Base-by-base conservation (phyloP, 2,113 vertebrate species). In the Clarias gariepinus region DNA sequence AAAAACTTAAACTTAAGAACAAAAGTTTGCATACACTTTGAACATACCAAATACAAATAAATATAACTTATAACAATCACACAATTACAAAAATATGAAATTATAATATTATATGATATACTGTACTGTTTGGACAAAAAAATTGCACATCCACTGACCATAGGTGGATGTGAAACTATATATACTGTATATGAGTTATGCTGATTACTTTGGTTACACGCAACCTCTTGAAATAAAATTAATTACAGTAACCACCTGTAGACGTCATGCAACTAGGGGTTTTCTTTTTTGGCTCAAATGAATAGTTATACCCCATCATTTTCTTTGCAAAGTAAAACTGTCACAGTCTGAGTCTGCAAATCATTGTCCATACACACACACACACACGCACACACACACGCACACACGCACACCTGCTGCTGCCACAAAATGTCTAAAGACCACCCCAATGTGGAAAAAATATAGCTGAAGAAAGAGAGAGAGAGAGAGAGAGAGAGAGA, bases 381-480 rank as follows among this genome's bases (percentile, higher is more conserved):
- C 64, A 66, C 64, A 66, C n/a, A 28, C 25, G n/a, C 81, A 60
- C 71, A 69, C 77, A 77, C 82, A 83, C 78, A 61, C 82, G 78
- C 82, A 87, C 82, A 85, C 33, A 78, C 28, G 41, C 64, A 61
- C 87, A 84, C 84, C 87, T 86, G 87, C 89, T 88, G 30, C 52
- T 76, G 12, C 69, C 21, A 28, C 58, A 41, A 77, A 81, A 86
- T 53, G 60, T 69, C 36, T 66, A 15, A 85, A 30, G 87, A 90
- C 85, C 85, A 87, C 89, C 83, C 71, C 74, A 53, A 68, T 66
- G 52, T 83, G 71, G 47, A 74, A 85, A 85, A 18, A 57, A 21
- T 52, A 85, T 68, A 41, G 66, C 63, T 80, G 81, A 28, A 36
- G 41, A 66, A 64, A 41, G 8, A n/a, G 25, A 64, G 61, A 63